Evolutionary conservation across 2,888 invertebrate species (phyloP).

Genomic region (Hoplodrina ambigua): DNA sequence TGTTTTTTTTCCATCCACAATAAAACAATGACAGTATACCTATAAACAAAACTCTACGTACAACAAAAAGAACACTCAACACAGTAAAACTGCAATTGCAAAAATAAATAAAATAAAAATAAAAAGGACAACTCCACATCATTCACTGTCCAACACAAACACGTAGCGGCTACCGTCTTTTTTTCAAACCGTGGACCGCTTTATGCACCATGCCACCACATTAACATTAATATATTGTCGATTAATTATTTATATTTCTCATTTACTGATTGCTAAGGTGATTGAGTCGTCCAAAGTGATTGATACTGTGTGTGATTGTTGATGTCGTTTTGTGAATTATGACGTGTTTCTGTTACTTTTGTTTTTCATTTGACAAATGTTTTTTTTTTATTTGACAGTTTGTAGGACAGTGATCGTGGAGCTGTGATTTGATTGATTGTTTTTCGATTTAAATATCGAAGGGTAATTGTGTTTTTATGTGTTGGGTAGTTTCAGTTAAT

Average conservation of each 20-base stretch:
- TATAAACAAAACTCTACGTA: constrained; percentile 25
- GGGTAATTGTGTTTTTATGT: constrained; percentile 4
- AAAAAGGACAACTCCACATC: constrained; percentile 77
- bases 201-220: constrained; percentile 81
- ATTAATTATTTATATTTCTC: constrained; percentile 82
- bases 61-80: constrained; percentile 35
- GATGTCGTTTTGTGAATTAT: constrained; percentile 52
- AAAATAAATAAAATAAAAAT: constrained; percentile 67
- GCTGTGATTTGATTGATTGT: constrained; percentile 34
- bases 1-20: not conserved
- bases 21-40: not conserved
- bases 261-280: constrained; percentile 74
- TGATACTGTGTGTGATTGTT: constrained; percentile 67
- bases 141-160: constrained; percentile 78
- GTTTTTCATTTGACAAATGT: constrained; percentile 32
- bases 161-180: constrained; percentile 87
- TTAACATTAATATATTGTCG: constrained; percentile 83
- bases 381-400: constrained; percentile 32
- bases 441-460: constrained; percentile 21
- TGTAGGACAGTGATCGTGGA: not conserved
- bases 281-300: constrained; percentile 82
- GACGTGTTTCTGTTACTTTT: constrained; percentile 19
- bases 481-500: not conserved
- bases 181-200: constrained; percentile 76
- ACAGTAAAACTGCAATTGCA: constrained; percentile 52